Percentiles rank a stretch among this genome's conserved stretches.
Evolutionary conservation across 2,888 invertebrate genomes (phyloP).

Genomic region (Trypoxylon attenuatum): DNA sequence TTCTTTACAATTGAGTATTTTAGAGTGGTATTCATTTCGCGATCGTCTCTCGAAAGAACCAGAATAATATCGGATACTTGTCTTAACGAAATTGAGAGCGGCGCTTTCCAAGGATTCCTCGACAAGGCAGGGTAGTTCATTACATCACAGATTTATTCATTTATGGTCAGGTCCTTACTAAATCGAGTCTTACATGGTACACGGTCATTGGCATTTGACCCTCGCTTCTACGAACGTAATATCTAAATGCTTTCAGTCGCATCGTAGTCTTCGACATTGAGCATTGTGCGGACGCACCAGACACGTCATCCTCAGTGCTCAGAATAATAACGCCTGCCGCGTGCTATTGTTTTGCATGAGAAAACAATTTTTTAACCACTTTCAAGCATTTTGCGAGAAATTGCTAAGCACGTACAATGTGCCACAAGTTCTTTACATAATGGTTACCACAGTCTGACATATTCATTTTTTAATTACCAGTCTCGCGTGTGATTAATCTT

Average conservation of each 20-base stretch:
- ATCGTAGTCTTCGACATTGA: constrained; percentile 31
- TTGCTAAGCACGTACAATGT: no score
- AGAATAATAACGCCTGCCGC: constrained; percentile 39
- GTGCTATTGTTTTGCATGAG: constrained; percentile 24
- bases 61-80: constrained; percentile 5
- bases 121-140: background rate
- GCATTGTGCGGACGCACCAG: constrained; percentile 23
- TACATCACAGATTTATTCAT: constrained; percentile 22
- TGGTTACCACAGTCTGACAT: no score
- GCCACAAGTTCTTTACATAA: no score
- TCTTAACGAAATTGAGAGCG: background rate
- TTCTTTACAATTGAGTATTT: no score
- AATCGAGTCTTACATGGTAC: constrained; percentile 35
- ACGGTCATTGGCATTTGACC: constrained; percentile 43
- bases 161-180: constrained; percentile 16
- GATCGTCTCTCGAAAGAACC: no score
- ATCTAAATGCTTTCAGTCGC: constrained; percentile 23
- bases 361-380: constrained; percentile 10
- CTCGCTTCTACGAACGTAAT: constrained; percentile 20
- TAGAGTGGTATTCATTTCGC: no score
- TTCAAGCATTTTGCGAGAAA: background rate
- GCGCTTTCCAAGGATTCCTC: constrained; percentile 2
- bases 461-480: no score
- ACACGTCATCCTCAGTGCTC: constrained; percentile 37
- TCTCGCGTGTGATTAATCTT: no score